Evolutionary conservation across 2,113 vertebrate species (phyloP).

Genomic region (Pterocles orientalis): DNA sequence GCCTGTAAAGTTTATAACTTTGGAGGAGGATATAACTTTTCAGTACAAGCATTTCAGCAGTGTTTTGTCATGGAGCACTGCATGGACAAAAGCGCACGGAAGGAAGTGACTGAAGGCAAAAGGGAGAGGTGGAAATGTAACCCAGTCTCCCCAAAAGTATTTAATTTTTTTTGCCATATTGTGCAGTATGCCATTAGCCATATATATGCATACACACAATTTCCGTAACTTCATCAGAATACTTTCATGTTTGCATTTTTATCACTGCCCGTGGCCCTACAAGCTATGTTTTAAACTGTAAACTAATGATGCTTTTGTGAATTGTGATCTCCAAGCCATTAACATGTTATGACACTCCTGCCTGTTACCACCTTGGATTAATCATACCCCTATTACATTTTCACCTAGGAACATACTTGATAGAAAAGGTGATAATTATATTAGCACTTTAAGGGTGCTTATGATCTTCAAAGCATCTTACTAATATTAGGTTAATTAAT

Average conservation of each 20-base stretch:
- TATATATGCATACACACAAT: background rate
- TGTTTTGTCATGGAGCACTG: background rate
- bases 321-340: background rate
- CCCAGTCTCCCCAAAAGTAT: background rate
- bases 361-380: background rate
- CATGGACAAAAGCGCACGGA: rapidly evolving
- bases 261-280: background rate
- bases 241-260: background rate
- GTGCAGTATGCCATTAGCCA: background rate
- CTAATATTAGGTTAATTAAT: background rate
- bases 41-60: background rate
- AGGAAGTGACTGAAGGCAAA: background rate
- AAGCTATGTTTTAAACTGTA: background rate
- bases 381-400: background rate
- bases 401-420: background rate
- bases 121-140: background rate
- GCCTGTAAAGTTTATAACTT: background rate
- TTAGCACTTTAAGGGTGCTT: background rate
- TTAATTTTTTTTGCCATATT: background rate
- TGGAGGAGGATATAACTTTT: background rate
- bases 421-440: background rate
- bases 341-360: background rate
- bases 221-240: background rate
- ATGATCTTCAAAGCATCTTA: background rate
- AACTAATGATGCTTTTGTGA: background rate